A percentile compares a stretch with the other conserved stretches of the same genome.
phyloP scores from a whole-genome alignment of 2,888 invertebrate species.

The Eulithis prunata region DNA sequence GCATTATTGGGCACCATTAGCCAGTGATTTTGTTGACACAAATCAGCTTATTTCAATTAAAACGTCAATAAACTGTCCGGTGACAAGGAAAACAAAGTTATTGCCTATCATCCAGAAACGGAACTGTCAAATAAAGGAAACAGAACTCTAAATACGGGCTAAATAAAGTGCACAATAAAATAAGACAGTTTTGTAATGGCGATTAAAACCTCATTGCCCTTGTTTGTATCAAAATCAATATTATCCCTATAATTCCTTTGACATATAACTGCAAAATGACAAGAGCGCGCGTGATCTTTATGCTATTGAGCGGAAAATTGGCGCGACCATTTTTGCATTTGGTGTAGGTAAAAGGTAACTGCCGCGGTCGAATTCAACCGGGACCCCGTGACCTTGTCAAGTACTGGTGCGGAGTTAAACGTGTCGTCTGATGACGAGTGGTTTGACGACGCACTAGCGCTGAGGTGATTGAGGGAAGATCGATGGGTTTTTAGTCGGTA shows the following conservation, averaged over 20 bases:
- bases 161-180: conserved; percentile 1
- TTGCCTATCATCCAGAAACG: conserved; percentile 33
- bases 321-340: conserved; percentile 22
- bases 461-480: too few relatives aligned
- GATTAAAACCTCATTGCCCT: conserved; percentile 1
- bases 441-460: too few relatives aligned
- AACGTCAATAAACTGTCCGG: conserved; percentile 41
- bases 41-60: conserved; percentile 52
- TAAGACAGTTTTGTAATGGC: not conserved
- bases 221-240: not conserved
- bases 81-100: conserved; percentile 27
- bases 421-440: too few relatives aligned
- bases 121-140: conserved; percentile 3
- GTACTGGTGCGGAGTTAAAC: too few relatives aligned
- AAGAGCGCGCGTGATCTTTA: not conserved
- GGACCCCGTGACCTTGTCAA: too few relatives aligned
- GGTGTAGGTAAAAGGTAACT: conserved; percentile 24
- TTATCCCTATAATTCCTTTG: too few relatives aligned
- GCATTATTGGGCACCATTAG: conserved; percentile 37
- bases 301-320: conserved; percentile 15
- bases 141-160: not conserved
- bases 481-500: too few relatives aligned
- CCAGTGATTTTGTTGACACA: conserved; percentile 41
- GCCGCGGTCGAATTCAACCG: too few relatives aligned
- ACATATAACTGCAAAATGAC: not conserved